Base-by-base conservation (phyloP, 2,797 vertebrate genomes). In the Echeneis naucrates region DNA sequence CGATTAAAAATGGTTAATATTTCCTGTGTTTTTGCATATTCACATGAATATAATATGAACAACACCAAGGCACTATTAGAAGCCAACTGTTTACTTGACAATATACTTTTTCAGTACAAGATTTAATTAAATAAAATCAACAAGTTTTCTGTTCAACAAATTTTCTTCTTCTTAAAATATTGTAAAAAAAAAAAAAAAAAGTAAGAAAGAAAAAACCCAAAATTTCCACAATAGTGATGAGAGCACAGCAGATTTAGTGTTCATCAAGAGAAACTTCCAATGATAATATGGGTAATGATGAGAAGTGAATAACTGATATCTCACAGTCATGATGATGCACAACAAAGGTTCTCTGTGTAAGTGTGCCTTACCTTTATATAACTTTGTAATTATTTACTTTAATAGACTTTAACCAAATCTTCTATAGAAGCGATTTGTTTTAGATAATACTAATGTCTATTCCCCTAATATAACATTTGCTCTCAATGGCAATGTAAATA, bases 1-100 rank as follows among this genome's bases (percentile, higher is more conserved):
- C 19, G 0, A 21, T 8, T 45, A 4, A 16, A 71, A 78, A 33
- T 72, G 5, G 23, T 73, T 58, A 8, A 45, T 42, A 63, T 16
- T 9, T 16, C 19, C 68, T 68, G 77, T 57, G 62, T 80, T 74
- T 68, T 45, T 24, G 54, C 14, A 58, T 24, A 5, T n/a, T 56
- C 12, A 38, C 16, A 42, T 30, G 58, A 2, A 57, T 13, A 37
- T 33, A 1, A 58, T 50, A 26, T 60, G 33, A 48, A 61, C 14
- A 6, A 33, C 4, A 63, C 24, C 37, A 12, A 66, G 8, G 21
- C 17, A 63, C 2, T 62, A 24, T 74, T 58, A 66, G 23, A 47
- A n/a, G 24, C 4, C 26, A 47, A 52, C 38, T 23, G 13, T 58
- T 68, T 23, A 64, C n/a, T 17, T 33, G 5, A 62, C 27, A n/a